Percentiles rank a stretch among this genome's conserved stretches.
Evolutionary conservation across 1,140 invertebrate genomes (phyloP).

Genomic region (silkworm (Bombyx mori)): ASM3026992v2 NC_085110.1:4578501-4579000

Average conservation of each 20-base stretch:
- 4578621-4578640: no score
- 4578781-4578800: constrained; percentile 42
- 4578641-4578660: not conserved
- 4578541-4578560: constrained; percentile 67
- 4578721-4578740: constrained; percentile 55
- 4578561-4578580: constrained; percentile 46
- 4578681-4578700: constrained; percentile 38
- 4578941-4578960: constrained; percentile 31
- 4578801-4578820: constrained; percentile 44
- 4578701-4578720: constrained; percentile 54
- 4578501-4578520: constrained; percentile 55
- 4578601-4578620: not conserved
- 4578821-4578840: constrained; percentile 46
- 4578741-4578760: constrained; percentile 43
- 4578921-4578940: constrained; percentile 36
- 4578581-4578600: constrained; percentile 24
- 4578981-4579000: constrained; percentile 8
- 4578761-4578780: constrained; percentile 53
- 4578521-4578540: constrained; percentile 63
- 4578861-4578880: constrained; percentile 57
- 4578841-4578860: constrained; percentile 65
- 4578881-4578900: constrained; percentile 28
- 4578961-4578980: constrained; percentile 12
- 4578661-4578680: constrained; percentile 2
- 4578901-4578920: constrained; percentile 40